Conservation (phyloP, 2,888 invertebrate genomes). For the Nemoura dubitans region DNA sequence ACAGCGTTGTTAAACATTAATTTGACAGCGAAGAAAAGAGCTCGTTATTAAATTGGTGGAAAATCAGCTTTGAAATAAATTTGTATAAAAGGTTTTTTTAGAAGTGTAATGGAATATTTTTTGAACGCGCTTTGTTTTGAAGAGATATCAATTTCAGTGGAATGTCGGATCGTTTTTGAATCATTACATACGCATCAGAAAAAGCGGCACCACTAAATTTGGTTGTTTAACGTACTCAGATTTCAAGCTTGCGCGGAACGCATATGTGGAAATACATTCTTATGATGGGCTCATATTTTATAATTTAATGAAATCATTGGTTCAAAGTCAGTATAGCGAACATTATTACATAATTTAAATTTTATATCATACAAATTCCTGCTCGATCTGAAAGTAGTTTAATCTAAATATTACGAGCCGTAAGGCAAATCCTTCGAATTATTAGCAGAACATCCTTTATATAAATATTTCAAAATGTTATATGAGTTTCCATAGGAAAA, state of each 20-base stretch:
- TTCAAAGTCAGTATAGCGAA: not conserved
- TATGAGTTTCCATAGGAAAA: not conserved
- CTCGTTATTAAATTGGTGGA: not conserved
- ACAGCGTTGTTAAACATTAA: not conserved
- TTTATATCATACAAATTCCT: conserved; percentile 8
- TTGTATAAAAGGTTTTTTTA: not conserved
- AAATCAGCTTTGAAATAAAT: not conserved
- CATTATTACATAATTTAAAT: not conserved
- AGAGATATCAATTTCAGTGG: not conserved
- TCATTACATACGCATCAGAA: not conserved
- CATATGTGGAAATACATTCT: too few species aligned
- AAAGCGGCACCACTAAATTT: not conserved
- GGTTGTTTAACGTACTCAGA: not conserved
- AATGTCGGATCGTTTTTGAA: not conserved
- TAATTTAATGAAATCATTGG: not conserved
- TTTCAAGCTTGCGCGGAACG: too few species aligned
- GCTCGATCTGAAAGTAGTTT: not conserved
- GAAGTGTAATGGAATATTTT: not conserved
- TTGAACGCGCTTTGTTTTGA: not conserved
- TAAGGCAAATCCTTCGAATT: not conserved
- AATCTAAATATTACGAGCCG: not conserved
- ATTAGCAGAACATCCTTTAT: not conserved
- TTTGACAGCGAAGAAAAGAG: conserved; percentile 5
- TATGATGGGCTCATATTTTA: not conserved
- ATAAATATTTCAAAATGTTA: not conserved